Percentiles rank a stretch among this genome's conserved stretches.
Evolutionary conservation across 2,888 invertebrate species (phyloP).

Genomic region (Dryocosmus kuriphilus): DNA sequence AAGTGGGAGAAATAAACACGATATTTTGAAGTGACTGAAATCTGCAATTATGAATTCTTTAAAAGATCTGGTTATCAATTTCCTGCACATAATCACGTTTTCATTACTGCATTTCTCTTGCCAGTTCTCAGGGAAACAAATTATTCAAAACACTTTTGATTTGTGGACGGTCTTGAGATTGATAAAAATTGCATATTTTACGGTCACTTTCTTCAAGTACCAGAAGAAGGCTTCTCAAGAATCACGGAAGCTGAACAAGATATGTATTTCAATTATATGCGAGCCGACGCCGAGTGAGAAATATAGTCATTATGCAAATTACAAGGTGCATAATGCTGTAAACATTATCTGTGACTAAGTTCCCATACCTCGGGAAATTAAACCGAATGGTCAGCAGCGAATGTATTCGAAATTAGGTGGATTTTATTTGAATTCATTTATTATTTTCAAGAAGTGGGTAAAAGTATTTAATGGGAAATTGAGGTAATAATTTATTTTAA

Average conservation of each 20-base stretch:
- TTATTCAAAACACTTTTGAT: not conserved
- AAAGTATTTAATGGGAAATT: too few relatives aligned
- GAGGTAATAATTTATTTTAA: too few relatives aligned
- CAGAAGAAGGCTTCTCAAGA: constrained; percentile 49
- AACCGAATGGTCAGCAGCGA: not conserved
- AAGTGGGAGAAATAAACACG: not conserved
- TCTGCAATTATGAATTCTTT: not conserved
- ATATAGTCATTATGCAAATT: constrained; percentile 59
- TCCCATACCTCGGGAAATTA: not conserved
- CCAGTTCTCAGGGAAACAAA: not conserved
- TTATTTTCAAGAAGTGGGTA: too few relatives aligned
- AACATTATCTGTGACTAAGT: constrained; percentile 38
- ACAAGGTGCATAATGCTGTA: constrained; percentile 51
- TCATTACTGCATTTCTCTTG: not conserved
- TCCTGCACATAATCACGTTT: not conserved
- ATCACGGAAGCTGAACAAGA: constrained; percentile 54
- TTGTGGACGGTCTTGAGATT: not conserved
- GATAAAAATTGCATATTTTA: constrained; percentile 1
- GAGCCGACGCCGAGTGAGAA: constrained; percentile 46
- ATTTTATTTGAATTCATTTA: too few relatives aligned
- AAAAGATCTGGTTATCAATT: not conserved
- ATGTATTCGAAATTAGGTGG: too few relatives aligned
- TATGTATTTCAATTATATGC: constrained; percentile 47
- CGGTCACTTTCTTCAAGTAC: constrained; percentile 4
- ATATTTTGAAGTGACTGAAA: not conserved